phyloP scores from a whole-genome alignment of 2,888 invertebrate species.

The Tenthredo livida region DNA sequence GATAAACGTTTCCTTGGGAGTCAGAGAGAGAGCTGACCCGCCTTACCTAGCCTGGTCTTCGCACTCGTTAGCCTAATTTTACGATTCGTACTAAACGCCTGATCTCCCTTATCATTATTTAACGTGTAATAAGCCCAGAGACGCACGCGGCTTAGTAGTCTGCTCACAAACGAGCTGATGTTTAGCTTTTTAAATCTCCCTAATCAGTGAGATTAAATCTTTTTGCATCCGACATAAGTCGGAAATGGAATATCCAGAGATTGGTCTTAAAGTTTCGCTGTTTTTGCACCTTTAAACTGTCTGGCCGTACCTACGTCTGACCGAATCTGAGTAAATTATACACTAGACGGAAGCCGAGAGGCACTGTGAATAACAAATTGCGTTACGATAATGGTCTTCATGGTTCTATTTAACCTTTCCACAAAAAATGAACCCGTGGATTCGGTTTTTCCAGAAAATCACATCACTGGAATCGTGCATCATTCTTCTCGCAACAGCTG shows the following conservation, averaged over 20 bases:
- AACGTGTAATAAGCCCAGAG: slow-evolving; percentile 56
- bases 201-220: slow-evolving; percentile 39
- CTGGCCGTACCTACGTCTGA: neutral
- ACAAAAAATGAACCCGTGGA: neutral
- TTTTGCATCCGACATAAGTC: neutral
- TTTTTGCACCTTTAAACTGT: slow-evolving; percentile 23
- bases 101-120: slow-evolving; percentile 63
- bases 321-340: slow-evolving; percentile 16
- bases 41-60: slow-evolving; percentile 53
- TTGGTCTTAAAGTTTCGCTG: neutral
- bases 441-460: neutral
- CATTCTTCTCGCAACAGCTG: neutral
- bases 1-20: slow-evolving; percentile 58
- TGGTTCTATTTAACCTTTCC: too few species aligned
- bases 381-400: slow-evolving; percentile 21
- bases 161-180: neutral
- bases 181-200: neutral
- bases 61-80: slow-evolving; percentile 74
- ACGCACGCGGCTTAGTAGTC: neutral
- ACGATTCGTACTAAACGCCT: slow-evolving; percentile 64
- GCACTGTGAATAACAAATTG: neutral
- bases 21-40: slow-evolving; percentile 30
- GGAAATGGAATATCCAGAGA: neutral
- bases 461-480: neutral
- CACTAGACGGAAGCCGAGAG: neutral